These are phyloP conservation scores for Agonopterix arenella DNA, from an alignment of 2,888 invertebrate genomes.

Conservation along the genomic window DNA sequence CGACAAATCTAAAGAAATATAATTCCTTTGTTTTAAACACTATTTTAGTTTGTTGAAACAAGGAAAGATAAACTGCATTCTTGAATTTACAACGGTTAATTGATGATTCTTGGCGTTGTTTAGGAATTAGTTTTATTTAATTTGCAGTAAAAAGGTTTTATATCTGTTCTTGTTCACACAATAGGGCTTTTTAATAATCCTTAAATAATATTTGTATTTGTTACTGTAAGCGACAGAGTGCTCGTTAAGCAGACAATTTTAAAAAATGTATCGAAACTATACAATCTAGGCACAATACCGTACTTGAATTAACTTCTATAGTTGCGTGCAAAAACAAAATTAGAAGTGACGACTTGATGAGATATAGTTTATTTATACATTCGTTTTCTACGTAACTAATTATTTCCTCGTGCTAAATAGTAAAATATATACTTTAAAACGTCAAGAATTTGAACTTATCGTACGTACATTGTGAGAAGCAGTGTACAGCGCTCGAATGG, in stretches of 20 bases:
- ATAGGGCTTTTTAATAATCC: too few relatives aligned
- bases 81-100: too few relatives aligned
- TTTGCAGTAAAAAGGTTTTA: too few relatives aligned
- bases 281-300: background rate
- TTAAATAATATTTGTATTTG: too few relatives aligned
- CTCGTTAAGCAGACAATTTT: background rate
- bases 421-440: conserved; percentile 63
- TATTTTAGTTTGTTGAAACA: too few relatives aligned
- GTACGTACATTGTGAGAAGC: conserved; percentile 58
- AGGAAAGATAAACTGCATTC: too few relatives aligned
- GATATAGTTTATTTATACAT: conserved; percentile 46
- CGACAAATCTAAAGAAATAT: too few relatives aligned
- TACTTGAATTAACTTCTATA: background rate
- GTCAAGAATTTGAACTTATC: conserved; percentile 66
- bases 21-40: conserved; percentile 12
- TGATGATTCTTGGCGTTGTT: background rate
- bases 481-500: conserved; percentile 59
- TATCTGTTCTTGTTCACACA: too few relatives aligned
- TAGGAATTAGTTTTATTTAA: too few relatives aligned
- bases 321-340: background rate
- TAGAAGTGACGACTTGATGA: conserved; percentile 21
- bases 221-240: too few relatives aligned
- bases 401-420: conserved; percentile 39
- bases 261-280: background rate
- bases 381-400: conserved; percentile 48